Conservation (phyloP, 2,797 vertebrate species). For the Spheniscus humboldti region DNA sequence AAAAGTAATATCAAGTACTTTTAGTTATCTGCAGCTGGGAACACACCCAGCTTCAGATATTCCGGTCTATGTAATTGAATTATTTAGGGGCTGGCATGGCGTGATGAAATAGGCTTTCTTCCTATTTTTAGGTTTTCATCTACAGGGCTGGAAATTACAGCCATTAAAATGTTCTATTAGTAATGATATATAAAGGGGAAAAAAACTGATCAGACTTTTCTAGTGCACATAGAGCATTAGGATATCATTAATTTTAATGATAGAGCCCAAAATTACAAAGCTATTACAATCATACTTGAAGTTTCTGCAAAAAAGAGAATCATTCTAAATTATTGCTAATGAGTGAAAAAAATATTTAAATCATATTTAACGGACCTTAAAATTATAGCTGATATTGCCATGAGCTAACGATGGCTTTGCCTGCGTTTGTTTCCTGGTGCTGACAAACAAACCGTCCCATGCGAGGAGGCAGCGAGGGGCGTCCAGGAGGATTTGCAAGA, state of each 20-base stretch:
- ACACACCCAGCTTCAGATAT: conserved; percentile 55
- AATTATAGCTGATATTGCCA: not conserved
- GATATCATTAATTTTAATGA: conserved; percentile 76
- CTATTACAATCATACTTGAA: conserved; percentile 69
- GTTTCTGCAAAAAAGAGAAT: not conserved
- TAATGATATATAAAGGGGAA: conserved; percentile 72
- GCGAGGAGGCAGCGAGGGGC: not conserved
- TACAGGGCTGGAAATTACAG: conserved; percentile 69
- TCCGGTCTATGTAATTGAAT: conserved; percentile 70
- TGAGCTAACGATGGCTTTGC: not conserved
- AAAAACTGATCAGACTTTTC: conserved; percentile 59
- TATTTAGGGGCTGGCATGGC: conserved; percentile 67
- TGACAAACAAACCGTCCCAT: not conserved
- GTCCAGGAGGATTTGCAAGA: not conserved
- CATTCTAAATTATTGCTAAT: conserved; percentile 60
- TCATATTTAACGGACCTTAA: conserved; percentile 57
- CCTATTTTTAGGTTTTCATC: conserved; percentile 71
- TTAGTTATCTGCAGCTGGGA: conserved; percentile 63
- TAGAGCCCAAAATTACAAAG: conserved; percentile 67
- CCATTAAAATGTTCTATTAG: conserved; percentile 77
- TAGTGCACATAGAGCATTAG: conserved; percentile 64
- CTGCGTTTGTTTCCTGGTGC: not conserved
- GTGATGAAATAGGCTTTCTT: conserved; percentile 68
- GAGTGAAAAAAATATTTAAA: conserved; percentile 62
- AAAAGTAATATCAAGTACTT: not conserved